Conservation (phyloP, 2,113 vertebrate genomes). For the Macquaria ambigua region DNA sequence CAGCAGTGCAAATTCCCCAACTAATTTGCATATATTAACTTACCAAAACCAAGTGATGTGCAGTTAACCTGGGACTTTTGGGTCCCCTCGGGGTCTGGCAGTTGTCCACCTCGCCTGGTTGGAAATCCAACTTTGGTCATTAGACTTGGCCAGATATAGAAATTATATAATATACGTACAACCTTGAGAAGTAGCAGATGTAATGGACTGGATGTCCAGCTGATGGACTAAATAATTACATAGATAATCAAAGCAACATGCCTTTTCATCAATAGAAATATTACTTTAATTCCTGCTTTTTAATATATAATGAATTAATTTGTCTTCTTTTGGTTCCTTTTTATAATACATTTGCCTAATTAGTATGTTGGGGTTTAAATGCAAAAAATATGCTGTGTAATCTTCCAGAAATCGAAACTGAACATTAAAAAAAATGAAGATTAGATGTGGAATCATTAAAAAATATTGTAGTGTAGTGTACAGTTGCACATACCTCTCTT, state of each 20-base stretch:
- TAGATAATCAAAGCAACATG: neutral
- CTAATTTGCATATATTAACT: neutral
- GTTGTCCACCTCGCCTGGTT: neutral
- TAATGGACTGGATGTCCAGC: neutral
- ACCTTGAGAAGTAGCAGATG: neutral
- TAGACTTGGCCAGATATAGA: neutral
- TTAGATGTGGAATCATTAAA: neutral
- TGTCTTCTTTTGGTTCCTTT: neutral
- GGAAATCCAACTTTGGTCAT: neutral
- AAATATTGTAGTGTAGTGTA: neutral
- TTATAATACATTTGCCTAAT: neutral
- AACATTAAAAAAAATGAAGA: too few relatives aligned
- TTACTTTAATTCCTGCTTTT: neutral
- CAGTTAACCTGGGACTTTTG: neutral
- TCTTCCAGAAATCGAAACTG: too few relatives aligned
- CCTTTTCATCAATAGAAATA: neutral
- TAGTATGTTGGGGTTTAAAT: too few relatives aligned
- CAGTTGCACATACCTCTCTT: neutral
- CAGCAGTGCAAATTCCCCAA: constrained; percentile 1
- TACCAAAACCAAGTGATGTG: neutral
- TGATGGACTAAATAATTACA: neutral
- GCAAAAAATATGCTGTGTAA: neutral
- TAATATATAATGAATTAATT: neutral
- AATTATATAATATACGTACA: neutral
- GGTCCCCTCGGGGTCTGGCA: neutral